Evolutionary conservation across 2,113 vertebrate genomes (phyloP), one percentile per base, ranked within the genome.

Genomic region (Lichenostomus cassidix): DNA sequence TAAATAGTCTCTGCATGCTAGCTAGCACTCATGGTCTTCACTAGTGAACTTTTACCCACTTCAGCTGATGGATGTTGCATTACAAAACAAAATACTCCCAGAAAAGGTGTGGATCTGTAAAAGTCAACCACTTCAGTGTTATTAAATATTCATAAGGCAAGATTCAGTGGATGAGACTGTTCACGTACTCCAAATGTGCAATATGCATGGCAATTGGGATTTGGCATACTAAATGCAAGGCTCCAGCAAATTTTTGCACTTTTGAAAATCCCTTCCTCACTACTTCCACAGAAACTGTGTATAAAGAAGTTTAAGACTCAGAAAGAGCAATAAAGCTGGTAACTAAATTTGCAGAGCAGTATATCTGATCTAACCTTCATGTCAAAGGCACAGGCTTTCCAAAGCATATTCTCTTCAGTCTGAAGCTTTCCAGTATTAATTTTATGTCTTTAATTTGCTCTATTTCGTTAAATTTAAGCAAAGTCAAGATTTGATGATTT

Each of bases 131-230:
- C 70, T 92, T 89, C 82, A 82, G 33, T 25, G 9, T 56, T 82
- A 94, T 89, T 85, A 92, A 84, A 81, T 85, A 91, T 95, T 95
- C 82, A 92, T 87, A 87, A 87, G 22, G 47, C 67, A 90, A 91
- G 69, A 94, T 42, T 55, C 70, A 90, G 74, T 29, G 25, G 70
- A 82, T 83, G 70, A 96, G 88, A 62, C 59, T 39, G 33, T 70
- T 93, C 84, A 65, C 1, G 0, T 58, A 91, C 87, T 84, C 37
- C 10, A 16, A 68, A 79, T 9, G 46, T 29, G 41, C 59, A 87
- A 11, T 19, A 44, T n/a, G 75, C 60, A 64, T 17, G 27, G 27
- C 47, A 96, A 77, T 1, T 27, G 75, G 42, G 83, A 94, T 92
- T 60, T 85, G 76, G 84, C 47, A 85, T 22, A 37, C 73, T 87